phyloP scores from a whole-genome alignment of 2,888 invertebrate genomes.

The Meiosimyza decipiens region DNA sequence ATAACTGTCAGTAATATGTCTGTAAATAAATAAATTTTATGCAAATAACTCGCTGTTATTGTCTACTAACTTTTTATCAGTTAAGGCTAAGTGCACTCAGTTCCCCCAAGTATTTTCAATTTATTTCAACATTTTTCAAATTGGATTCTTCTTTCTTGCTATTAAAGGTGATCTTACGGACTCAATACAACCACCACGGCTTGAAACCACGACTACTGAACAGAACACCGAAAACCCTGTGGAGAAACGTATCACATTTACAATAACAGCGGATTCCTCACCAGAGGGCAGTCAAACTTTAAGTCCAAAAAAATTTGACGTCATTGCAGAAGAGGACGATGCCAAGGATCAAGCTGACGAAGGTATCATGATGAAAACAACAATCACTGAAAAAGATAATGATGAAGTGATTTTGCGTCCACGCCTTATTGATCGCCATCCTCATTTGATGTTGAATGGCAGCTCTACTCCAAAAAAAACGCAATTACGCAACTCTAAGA shows the following conservation, averaged over 20 bases:
- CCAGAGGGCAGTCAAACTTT: constrained; percentile 60
- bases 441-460: constrained; percentile 51
- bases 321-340: constrained; percentile 62
- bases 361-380: constrained; percentile 11
- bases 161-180: constrained; percentile 50
- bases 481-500: constrained; percentile 61
- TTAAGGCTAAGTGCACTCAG: too few species aligned
- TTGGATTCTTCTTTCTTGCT: constrained; percentile 21
- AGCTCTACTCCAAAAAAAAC: constrained; percentile 50
- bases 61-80: too few species aligned
- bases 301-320: constrained; percentile 59
- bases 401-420: constrained; percentile 62
- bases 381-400: constrained; percentile 36
- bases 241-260: constrained; percentile 62
- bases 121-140: background rate
- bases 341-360: constrained; percentile 41
- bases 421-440: constrained; percentile 58
- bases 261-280: constrained; percentile 58
- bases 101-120: too few species aligned
- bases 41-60: too few species aligned
- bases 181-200: constrained; percentile 34
- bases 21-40: too few species aligned
- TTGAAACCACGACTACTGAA: background rate
- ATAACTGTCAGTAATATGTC: too few species aligned
- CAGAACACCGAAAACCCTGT: constrained; percentile 32